These are phyloP conservation scores for Myrmecophaga tridactyla DNA, from an alignment of 2,113 vertebrate species.

Conservation along the genomic window DNA sequence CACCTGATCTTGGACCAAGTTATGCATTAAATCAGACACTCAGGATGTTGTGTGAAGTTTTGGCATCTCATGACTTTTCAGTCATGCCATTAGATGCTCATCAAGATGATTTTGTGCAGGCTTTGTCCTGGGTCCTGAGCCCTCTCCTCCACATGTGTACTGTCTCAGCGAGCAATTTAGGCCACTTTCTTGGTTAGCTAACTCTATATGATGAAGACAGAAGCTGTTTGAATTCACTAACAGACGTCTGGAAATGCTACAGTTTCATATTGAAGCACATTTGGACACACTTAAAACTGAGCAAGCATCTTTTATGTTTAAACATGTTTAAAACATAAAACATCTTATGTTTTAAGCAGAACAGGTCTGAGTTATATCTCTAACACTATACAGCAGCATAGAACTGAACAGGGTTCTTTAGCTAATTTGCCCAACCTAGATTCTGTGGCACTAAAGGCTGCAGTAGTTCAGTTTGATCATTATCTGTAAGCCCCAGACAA, in stretches of 20 bases:
- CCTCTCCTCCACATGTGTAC: constrained; percentile 96
- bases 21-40: constrained; percentile 95
- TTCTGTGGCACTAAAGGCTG: constrained; percentile 90
- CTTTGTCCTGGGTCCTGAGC: constrained; percentile 96
- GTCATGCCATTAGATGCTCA: constrained; percentile 95
- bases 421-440: constrained; percentile 91
- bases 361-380: constrained; percentile 94
- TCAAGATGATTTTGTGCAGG: constrained; percentile 98
- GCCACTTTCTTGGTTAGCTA: constrained; percentile 99
- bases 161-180: constrained; percentile 95
- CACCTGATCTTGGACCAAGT: constrained; percentile 96
- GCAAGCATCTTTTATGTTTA: constrained; percentile 94
- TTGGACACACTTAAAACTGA: constrained; percentile 98
- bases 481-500: too few species aligned
- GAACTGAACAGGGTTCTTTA: constrained; percentile 91
- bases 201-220: constrained; percentile 96
- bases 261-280: constrained; percentile 99
- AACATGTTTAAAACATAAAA: too few species aligned
- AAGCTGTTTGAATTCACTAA: constrained; percentile 98
- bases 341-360: constrained; percentile 94
- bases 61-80: constrained; percentile 96
- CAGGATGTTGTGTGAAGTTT: constrained; percentile 90
- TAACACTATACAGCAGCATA: constrained; percentile 92
- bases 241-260: constrained; percentile 97
- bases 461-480: constrained; percentile 86